Conservation (phyloP, 2,113 vertebrate genomes). For the Ciconia stormi region DNA sequence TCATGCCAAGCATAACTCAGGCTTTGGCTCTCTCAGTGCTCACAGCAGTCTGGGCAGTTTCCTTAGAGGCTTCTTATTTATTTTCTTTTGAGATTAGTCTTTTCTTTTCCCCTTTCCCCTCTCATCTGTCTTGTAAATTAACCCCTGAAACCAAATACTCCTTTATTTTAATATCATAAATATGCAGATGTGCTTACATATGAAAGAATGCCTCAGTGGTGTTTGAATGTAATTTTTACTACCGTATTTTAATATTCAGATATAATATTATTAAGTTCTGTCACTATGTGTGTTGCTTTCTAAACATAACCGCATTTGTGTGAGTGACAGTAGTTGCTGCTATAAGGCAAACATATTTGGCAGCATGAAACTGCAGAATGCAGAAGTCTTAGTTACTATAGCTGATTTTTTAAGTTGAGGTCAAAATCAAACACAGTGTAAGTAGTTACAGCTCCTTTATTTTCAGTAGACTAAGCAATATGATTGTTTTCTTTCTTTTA, state of each 20-base stretch:
- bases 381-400: neutral
- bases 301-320: neutral
- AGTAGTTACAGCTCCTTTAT: neutral
- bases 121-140: neutral
- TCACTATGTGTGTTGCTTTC: neutral
- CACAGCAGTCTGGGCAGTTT: neutral
- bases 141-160: neutral
- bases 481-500: neutral
- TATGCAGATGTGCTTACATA: neutral
- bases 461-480: neutral
- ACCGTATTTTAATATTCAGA: neutral
- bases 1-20: slow-evolving; percentile 14
- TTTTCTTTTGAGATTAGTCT: neutral
- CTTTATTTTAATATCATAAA: neutral
- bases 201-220: neutral
- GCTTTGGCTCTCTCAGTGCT: neutral
- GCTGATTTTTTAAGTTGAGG: neutral
- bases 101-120: neutral
- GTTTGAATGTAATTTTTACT: neutral
- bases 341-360: neutral
- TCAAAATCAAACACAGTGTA: neutral
- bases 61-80: slow-evolving; percentile 1
- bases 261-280: neutral
- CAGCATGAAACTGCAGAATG: neutral
- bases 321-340: neutral